Base-by-base conservation (phyloP, 2,888 invertebrate species). In the Oasisia sp. region DNA sequence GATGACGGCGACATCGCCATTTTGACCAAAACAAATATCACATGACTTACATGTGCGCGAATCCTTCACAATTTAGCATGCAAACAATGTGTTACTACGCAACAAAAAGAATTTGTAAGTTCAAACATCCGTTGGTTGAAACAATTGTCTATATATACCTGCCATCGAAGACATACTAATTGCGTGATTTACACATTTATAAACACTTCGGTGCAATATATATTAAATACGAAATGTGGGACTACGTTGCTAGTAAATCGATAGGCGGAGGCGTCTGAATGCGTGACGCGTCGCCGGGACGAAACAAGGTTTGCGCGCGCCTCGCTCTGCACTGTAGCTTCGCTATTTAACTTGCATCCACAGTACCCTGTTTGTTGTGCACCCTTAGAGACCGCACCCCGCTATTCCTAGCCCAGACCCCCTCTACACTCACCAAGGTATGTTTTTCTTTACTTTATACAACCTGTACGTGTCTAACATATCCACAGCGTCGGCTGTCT, bases 1-100 rank as follows among this genome's bases (percentile, higher is more conserved):
- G 50, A 50, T 14, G 27, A 74, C 74, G 74, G 74, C 27, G 27
- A 74, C 74, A 74, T 74, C 74, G 74, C 74, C 74, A 74, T 74
- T 74, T 74, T 74, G 74, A 74, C 74, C 74, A 74, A 74, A 74
- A 74, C 74, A 74, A 74, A n/a, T 74, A 74, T 74, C 74, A 74
- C 74, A 74, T 74, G 74, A 74, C 74, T 74, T 74, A 74, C 27
- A 74, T 74, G 74, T 74, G 74, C 74, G 74, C n/a, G n/a, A 74
- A 19, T 27, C 74, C 3, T 74, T 74, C 19, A 74, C n/a, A n/a
- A 27, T 19, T 74, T 9, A 50, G 50, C 9, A 50, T 50, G 50
- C 50, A 50, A 50, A 74, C 7, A 74, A 74, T 74, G 74, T 74
- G n/a, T 74, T 74, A 74, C 27, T 74, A 27, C 74, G 74, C 74